phyloP scores from a whole-genome alignment of 2,113 vertebrate genomes.

The Columba janthina region DNA sequence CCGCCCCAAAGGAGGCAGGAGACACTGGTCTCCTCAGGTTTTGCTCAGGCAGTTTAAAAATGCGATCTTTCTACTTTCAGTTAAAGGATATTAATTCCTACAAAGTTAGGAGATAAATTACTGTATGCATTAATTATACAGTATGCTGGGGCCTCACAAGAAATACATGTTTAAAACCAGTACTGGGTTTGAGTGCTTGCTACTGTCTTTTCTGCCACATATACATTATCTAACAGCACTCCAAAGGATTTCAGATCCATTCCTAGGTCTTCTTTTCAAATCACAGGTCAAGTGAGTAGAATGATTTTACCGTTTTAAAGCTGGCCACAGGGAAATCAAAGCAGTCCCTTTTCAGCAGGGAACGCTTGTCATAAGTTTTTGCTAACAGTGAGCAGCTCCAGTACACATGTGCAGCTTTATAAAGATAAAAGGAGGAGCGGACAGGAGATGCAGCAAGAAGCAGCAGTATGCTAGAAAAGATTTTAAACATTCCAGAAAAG shows the following conservation, averaged over 20 bases:
- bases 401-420: neutral
- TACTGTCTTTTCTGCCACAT: neutral
- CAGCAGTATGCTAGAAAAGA: neutral
- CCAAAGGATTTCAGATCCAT: neutral
- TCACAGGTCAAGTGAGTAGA: neutral
- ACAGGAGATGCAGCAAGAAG: neutral
- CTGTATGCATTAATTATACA: neutral
- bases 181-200: neutral
- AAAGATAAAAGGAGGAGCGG: fast-evolving
- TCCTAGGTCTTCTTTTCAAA: neutral
- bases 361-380: neutral
- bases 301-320: neutral
- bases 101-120: neutral
- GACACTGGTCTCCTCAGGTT: neutral
- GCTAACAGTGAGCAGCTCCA: neutral
- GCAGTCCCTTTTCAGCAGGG: neutral
- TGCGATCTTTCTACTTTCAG: neutral
- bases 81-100: neutral
- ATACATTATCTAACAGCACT: neutral
- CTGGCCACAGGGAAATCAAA: neutral
- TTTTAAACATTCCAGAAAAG: neutral
- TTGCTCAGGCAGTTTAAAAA: neutral
- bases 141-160: neutral
- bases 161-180: neutral
- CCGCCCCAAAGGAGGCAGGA: neutral